phyloP scores from a whole-genome alignment of 2,797 vertebrate species.

The Taeniopygia guttata region DNA sequence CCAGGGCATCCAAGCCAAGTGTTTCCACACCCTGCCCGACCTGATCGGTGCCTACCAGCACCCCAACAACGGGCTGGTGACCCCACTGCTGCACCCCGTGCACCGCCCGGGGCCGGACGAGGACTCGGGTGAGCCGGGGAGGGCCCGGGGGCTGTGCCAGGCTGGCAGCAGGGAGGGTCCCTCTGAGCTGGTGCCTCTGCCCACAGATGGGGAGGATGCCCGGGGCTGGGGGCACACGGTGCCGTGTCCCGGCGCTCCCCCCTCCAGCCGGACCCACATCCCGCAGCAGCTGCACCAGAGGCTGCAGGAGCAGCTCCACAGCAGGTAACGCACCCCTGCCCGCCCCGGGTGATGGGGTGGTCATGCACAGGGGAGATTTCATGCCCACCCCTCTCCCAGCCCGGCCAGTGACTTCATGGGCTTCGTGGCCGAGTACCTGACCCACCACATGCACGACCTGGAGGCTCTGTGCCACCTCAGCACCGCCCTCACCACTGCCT shows the following conservation, averaged over 20 bases:
- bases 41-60: slow-evolving; percentile 88
- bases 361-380: fast-evolving
- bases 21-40: slow-evolving; percentile 88
- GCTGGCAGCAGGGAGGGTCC: fast-evolving
- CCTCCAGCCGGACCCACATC: neutral
- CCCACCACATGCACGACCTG: slow-evolving; percentile 89
- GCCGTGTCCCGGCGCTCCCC: neutral
- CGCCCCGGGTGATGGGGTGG: neutral
- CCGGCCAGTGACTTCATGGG: neutral
- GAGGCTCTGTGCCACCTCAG: slow-evolving; percentile 91
- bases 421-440: slow-evolving; percentile 83
- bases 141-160: fast-evolving
- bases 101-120: slow-evolving; percentile 69
- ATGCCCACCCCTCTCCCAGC: neutral
- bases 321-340: neutral
- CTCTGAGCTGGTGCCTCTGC: neutral
- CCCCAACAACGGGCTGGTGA: slow-evolving; percentile 90
- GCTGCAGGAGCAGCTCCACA: slow-evolving; percentile 55
- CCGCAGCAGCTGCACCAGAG: slow-evolving; percentile 49
- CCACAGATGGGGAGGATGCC: slow-evolving; percentile 86
- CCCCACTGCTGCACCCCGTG: slow-evolving; percentile 86
- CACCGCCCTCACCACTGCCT: slow-evolving; percentile 87
- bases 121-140: neutral
- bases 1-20: slow-evolving; percentile 90
- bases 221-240: neutral